Conservation (phyloP, 2,113 vertebrate genomes). For the Anguilla japonica region DNA sequence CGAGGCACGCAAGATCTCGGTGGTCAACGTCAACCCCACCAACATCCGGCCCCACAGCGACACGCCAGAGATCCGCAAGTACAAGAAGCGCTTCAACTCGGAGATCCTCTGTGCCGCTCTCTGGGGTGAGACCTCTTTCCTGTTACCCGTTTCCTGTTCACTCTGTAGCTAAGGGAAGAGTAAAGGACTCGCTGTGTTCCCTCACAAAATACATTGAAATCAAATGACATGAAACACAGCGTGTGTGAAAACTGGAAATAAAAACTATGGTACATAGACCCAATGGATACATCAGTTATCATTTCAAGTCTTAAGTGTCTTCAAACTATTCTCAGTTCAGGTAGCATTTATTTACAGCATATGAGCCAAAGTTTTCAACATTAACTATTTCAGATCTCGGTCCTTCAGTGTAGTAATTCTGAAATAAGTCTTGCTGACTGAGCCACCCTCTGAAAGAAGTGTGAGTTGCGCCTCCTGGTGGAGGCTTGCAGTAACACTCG, state of each 20-base stretch:
- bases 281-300: no score
- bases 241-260: no score
- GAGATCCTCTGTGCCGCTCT: conserved; percentile 96
- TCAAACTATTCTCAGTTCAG: background rate
- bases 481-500: background rate
- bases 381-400: background rate
- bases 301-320: no score
- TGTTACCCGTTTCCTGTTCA: background rate
- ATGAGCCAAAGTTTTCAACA: background rate
- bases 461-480: background rate
- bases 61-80: conserved; percentile 96
- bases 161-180: background rate
- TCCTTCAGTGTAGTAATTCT: background rate
- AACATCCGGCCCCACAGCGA: conserved; percentile 97
- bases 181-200: no score
- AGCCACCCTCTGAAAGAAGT: background rate
- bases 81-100: conserved; percentile 98
- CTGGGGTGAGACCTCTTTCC: conserved; percentile 77
- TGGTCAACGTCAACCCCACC: conserved; percentile 97
- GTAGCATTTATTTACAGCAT: background rate
- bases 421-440: background rate
- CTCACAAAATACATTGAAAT: no score
- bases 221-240: no score
- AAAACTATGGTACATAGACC: no score
- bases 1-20: conserved; percentile 94